Conservation (phyloP, 2,797 vertebrate genomes). For the Chrysocyon brachyurus region DNA sequence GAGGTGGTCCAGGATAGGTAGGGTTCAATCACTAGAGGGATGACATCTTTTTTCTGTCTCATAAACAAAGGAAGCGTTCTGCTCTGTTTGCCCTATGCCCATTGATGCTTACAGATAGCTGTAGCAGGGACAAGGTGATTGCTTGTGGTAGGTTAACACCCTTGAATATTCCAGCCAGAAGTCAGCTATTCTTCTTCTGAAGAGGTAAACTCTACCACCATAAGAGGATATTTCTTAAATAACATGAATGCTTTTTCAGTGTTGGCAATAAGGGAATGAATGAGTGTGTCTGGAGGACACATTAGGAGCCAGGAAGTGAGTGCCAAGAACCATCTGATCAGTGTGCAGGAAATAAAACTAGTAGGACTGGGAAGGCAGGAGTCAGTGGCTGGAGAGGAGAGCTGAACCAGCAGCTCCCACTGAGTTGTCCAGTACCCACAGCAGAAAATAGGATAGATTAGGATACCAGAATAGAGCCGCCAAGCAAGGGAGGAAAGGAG, state of each 20-base stretch:
- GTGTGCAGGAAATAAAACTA: neutral
- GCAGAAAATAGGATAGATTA: neutral
- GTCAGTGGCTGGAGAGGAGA: neutral
- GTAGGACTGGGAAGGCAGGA: neutral
- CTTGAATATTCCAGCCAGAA: neutral
- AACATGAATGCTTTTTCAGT: neutral
- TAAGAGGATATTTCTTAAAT: neutral
- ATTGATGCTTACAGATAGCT: neutral
- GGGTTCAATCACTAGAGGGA: neutral
- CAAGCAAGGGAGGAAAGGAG: neutral
- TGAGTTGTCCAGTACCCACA: neutral
- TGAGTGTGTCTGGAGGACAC: neutral
- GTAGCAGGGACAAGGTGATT: neutral
- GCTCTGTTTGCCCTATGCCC: neutral
- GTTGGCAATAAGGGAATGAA: neutral
- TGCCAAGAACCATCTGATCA: neutral
- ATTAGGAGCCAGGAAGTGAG: neutral
- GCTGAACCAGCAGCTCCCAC: neutral
- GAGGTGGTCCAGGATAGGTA: neutral
- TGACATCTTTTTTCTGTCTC: neutral
- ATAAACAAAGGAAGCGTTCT: neutral
- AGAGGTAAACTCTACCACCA: neutral
- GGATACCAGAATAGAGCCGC: neutral
- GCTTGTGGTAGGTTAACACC: neutral
- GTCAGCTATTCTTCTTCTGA: neutral